Evolutionary conservation across 2,113 vertebrate genomes (phyloP).

Genomic region (Gambusia affinis): DNA sequence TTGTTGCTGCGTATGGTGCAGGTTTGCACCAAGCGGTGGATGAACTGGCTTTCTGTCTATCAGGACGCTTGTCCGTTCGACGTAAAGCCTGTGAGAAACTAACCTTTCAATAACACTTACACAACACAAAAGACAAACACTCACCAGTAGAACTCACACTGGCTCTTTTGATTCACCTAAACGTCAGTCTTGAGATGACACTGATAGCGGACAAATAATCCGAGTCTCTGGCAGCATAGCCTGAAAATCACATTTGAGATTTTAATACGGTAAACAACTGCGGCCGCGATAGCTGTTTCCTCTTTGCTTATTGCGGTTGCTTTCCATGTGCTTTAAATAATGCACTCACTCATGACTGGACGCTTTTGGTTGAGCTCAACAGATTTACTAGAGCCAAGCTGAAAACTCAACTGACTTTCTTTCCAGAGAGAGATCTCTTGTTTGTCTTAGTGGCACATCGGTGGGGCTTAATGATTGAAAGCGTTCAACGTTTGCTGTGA

Average conservation of each 20-base stretch:
- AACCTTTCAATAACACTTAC: constrained; percentile 28
- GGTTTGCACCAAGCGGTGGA: not conserved
- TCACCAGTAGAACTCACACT: constrained; percentile 3
- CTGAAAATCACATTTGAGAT: no score
- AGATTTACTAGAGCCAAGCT: constrained; percentile 40
- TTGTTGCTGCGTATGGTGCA: not conserved
- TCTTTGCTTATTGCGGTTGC: constrained; percentile 26
- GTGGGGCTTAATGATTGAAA: not conserved
- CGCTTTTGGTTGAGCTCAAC: constrained; percentile 18
- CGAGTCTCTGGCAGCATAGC: no score
- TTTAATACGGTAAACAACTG: not conserved
- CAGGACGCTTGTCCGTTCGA: not conserved
- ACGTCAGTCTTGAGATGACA: not conserved
- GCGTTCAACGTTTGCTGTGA: not conserved
- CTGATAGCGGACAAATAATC: not conserved
- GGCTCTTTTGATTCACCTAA: not conserved
- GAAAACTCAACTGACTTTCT: not conserved
- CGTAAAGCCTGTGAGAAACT: constrained; percentile 9
- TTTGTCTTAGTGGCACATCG: not conserved
- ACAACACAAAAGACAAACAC: constrained; percentile 23
- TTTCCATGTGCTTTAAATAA: constrained; percentile 49
- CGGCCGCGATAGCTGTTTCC: constrained; percentile 9
- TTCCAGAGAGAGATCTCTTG: not conserved
- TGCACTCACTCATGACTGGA: constrained; percentile 36
- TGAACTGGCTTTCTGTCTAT: not conserved